These are phyloP conservation scores for Dryadula phaetusa DNA, from an alignment of 2,888 invertebrate species.

Conservation along the genomic window DNA sequence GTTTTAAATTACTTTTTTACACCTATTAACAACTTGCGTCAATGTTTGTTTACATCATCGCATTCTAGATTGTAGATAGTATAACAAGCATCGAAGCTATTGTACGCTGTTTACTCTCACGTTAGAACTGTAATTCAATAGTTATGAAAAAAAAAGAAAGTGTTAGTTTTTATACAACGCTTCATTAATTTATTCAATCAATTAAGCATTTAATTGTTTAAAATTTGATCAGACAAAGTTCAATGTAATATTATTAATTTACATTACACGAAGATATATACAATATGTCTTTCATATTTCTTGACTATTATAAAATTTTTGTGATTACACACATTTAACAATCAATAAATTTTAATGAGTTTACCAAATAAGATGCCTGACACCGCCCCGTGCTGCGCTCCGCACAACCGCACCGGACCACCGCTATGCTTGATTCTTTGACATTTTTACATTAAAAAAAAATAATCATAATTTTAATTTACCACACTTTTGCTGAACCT, in stretches of 20 bases:
- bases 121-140: conserved; percentile 2
- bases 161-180: background rate
- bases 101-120: conserved; percentile 12
- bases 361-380: conserved; percentile 62
- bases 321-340: conserved; percentile 73
- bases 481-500: conserved; percentile 41
- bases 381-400: conserved; percentile 61
- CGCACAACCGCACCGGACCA: conserved; percentile 61
- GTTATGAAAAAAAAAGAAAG: conserved; percentile 19
- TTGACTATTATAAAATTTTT: conserved; percentile 49
- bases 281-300: background rate
- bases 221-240: background rate
- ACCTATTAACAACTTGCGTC: conserved; percentile 27
- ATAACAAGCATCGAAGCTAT: conserved; percentile 5
- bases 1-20: conserved; percentile 23
- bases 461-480: conserved; percentile 46
- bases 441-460: conserved; percentile 52
- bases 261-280: background rate
- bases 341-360: conserved; percentile 67
- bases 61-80: conserved; percentile 19
- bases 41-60: conserved; percentile 27
- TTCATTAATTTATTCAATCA: conserved; percentile 7
- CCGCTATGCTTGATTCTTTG: conserved; percentile 56
- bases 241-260: background rate
- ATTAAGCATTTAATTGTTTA: background rate